Evolutionary conservation across 2,113 vertebrate genomes (phyloP).

Genomic region (Lagenorhynchus albirostris): DNA sequence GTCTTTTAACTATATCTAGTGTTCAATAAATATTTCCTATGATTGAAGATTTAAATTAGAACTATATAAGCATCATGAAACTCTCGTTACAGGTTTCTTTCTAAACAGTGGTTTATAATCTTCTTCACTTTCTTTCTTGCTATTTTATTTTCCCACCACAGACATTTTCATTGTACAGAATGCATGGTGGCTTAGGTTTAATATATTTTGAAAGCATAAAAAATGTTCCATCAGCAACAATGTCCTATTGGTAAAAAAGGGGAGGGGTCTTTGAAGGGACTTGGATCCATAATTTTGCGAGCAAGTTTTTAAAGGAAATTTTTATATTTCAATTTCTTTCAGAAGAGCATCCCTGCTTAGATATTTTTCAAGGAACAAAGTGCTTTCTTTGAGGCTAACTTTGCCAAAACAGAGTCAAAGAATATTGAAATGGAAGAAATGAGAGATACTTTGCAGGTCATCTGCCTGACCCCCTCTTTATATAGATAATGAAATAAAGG

Average conservation of each 20-base stretch:
- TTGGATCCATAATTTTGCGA: conserved; percentile 3
- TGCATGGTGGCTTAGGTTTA: background rate
- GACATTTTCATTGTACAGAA: background rate
- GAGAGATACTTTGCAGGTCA: background rate
- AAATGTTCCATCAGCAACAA: background rate
- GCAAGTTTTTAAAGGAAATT: background rate
- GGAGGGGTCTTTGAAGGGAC: background rate
- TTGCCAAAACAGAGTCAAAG: background rate
- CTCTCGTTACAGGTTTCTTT: background rate
- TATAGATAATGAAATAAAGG: background rate
- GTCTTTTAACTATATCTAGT: background rate
- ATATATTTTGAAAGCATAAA: background rate
- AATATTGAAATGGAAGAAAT: background rate
- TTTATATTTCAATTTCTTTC: conserved; percentile 15
- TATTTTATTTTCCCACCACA: background rate
- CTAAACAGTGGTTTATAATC: background rate
- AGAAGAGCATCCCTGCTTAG: background rate
- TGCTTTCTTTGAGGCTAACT: background rate
- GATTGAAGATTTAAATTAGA: background rate
- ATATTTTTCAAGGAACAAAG: background rate
- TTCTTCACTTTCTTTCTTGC: background rate
- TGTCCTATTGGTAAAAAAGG: background rate
- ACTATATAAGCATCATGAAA: background rate
- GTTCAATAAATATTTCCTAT: background rate
- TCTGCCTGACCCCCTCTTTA: background rate